Evolutionary conservation across 2,113 vertebrate genomes (phyloP), one percentile per base, ranked within the genome.

Genomic region (Rhegmatorhina hoffmannsi): DNA sequence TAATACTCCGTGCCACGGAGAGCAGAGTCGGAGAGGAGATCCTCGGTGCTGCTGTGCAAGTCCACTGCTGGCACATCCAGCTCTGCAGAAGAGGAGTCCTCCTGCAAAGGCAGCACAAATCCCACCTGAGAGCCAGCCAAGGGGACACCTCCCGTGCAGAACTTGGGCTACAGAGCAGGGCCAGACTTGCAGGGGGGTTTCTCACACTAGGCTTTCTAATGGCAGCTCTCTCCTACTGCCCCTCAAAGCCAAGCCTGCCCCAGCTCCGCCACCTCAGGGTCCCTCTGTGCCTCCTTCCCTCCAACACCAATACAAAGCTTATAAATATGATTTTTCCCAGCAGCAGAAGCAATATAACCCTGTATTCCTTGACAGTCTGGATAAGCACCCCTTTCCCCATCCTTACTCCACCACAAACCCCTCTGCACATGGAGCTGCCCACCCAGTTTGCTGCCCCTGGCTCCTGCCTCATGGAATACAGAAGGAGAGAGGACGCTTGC

Each of bases 1-100:
- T 98, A 98, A 91, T 98, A 99, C 83, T 98, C 98, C 0, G 98
- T 98, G 92, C 98, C 98, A 3, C 92, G 98, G 60, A 99, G 97
- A 59, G 98, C 98, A 3, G 93, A 95, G 91, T 98, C 96, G 18
- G 97, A 97, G 92, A 97, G 97, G 31, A 99, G 90, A 91, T 99
- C 99, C 52, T 99, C 99, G 0, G 67, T 74, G 66, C 98, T 99
- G 96, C 97, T 98, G 55, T 93, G 94, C 50, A 46, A n/a, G 11
- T 98, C 97, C 4, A 69, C 92, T 31, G 92, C 95, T 17, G 97
- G 96, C 81, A 92, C 96, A 50, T 99, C 98, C 63, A 93, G 97
- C 72, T 98, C 98, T 36, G 92, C 68, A 33, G 98, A 98, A 73
- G 96, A 97, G 0, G 60, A 83, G 4, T 97, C 87, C 72, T 99